These are phyloP conservation scores for Eutolmus rufibarbis DNA, from an alignment of 2,888 invertebrate genomes.

Conservation along the genomic window DNA sequence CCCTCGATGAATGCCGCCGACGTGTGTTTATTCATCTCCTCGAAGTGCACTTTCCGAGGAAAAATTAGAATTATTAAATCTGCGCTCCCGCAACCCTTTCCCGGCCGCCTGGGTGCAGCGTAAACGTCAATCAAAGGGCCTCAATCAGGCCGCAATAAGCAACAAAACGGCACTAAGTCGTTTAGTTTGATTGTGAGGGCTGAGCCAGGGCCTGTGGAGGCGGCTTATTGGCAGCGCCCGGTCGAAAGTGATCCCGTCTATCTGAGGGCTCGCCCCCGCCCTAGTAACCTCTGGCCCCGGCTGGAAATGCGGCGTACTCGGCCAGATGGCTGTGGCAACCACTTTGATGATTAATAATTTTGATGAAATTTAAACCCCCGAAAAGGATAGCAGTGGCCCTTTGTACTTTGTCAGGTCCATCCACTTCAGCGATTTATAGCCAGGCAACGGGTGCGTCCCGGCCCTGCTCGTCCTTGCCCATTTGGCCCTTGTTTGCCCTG, in stretches of 20 bases:
- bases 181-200: conserved; percentile 25
- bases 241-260: background rate
- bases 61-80: conserved; percentile 19
- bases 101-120: background rate
- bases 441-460: background rate
- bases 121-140: conserved; percentile 35
- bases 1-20: background rate
- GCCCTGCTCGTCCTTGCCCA: background rate
- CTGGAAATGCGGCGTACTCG: background rate
- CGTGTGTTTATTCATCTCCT: conserved; percentile 11
- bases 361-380: conserved; percentile 35
- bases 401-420: conserved; percentile 10
- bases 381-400: background rate
- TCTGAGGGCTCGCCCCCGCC: background rate
- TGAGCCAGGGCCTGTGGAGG: background rate
- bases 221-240: background rate
- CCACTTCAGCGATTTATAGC: conserved; percentile 15
- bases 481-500: background rate
- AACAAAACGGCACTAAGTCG: conserved; percentile 28
- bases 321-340: conserved; percentile 14
- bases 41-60: conserved; percentile 1
- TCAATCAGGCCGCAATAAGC: conserved; percentile 20
- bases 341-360: conserved; percentile 43
- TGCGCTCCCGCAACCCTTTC: background rate
- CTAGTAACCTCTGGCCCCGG: background rate